Evolutionary conservation across 2,888 invertebrate genomes (phyloP).

Genomic region (Podabrus alpinus): DNA sequence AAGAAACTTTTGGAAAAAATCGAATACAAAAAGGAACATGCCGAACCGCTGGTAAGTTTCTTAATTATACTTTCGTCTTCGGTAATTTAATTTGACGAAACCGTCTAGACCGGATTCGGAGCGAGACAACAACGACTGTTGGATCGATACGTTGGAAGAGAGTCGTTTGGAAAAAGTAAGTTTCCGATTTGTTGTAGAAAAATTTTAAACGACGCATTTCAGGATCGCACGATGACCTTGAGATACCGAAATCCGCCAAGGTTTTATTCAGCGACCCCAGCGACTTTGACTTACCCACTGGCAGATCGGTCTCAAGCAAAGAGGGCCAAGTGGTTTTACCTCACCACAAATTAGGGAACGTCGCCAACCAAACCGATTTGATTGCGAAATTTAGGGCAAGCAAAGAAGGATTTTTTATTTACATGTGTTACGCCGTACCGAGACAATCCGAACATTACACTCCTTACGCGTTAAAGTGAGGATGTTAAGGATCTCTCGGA

Average conservation of each 20-base stretch:
- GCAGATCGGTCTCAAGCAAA: background rate
- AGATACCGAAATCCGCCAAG: background rate
- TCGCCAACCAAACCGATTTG: slow-evolving; percentile 56
- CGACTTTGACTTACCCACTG: background rate
- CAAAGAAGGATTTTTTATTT: slow-evolving; percentile 70
- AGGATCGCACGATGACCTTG: background rate
- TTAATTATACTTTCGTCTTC: background rate
- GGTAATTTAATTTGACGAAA: slow-evolving; percentile 26
- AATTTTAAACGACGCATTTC: background rate
- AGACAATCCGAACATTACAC: slow-evolving; percentile 73
- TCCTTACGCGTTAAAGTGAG: slow-evolving; percentile 73
- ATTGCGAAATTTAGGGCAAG: slow-evolving; percentile 61
- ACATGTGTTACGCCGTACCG: slow-evolving; percentile 76
- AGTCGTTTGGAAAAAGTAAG: background rate
- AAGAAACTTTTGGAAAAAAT: slow-evolving; percentile 66
- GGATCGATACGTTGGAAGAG: background rate
- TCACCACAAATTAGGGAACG: slow-evolving; percentile 42
- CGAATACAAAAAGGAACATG: slow-evolving; percentile 60
- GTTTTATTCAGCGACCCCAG: background rate
- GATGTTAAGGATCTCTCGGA: background rate
- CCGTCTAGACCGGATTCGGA: slow-evolving; percentile 60
- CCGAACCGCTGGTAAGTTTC: slow-evolving; percentile 64
- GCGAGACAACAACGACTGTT: slow-evolving; percentile 53
- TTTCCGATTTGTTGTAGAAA: background rate
- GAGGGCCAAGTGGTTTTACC: slow-evolving; percentile 37